Evolutionary conservation across 2,113 vertebrate genomes (phyloP), one percentile per base, ranked within the genome.

Genomic region (Perca flavescens): DNA sequence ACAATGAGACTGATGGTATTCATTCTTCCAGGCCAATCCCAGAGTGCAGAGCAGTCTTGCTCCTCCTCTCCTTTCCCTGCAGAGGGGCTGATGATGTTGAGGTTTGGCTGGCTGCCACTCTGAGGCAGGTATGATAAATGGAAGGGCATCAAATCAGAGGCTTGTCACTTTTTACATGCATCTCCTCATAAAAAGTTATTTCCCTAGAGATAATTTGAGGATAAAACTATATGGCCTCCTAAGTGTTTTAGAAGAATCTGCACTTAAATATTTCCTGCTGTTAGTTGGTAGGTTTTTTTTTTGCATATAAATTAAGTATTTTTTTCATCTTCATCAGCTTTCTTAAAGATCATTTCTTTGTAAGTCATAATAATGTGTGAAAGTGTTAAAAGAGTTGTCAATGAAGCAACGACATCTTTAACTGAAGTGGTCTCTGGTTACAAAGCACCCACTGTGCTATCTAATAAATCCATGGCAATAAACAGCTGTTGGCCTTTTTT

Each of bases 1-100:
- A 82, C 86, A 80, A 34, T 68, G 50, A 80, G 79, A 73, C 74
- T 91, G 83, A 86, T 83, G 88, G 80, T 83, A 89, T 71, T 80
- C 83, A 70, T n/a, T 58, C 56, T 54, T 65, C 69, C 66, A 36
- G 84, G 57, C 92, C 91, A 92, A 87, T 91, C 87, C 70, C 80
- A 65, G 65, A 25, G 61, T 47, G 67, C 74, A 62, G 13, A 28
- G 68, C 47, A 1, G 3, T 1, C 21, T 43, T 7, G 75, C 76
- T 10, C 90, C 84, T 77, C 87, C 90, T 66, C 52, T 73, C 50
- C 19, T 64, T 17, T 56, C 31, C 52, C 61, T 56, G 16, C 52
- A 71, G 6, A 28, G 40, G 50, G 36, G 8, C 11, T 60, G 66
- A 25, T 52, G 57, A 31, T 79, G 60, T 4, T 47, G 47, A 74